These are phyloP conservation scores for Euclidia mi DNA, from an alignment of 2,888 invertebrate genomes.

Conservation along the genomic window DNA sequence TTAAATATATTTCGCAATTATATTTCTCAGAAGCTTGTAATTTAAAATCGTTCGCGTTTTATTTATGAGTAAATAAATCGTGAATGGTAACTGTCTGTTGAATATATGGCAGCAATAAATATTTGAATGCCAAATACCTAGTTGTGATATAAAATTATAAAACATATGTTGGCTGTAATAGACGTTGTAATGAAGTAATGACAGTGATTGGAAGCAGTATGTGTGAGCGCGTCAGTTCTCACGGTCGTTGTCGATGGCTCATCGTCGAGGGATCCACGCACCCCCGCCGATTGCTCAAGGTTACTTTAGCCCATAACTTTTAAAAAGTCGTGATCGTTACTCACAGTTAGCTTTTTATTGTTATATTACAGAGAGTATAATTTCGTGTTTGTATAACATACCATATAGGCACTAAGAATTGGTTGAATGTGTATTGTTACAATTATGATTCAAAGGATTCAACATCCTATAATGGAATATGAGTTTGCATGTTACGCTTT, in stretches of 20 bases:
- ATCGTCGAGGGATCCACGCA: conserved; percentile 37
- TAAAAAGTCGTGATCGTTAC: too few species aligned
- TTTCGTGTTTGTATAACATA: too few species aligned
- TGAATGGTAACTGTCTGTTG: neutral
- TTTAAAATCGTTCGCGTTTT: conserved; percentile 48
- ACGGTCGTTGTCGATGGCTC: conserved; percentile 47
- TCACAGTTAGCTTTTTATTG: too few species aligned
- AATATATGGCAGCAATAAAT: conserved; percentile 11
- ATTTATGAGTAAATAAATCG: conserved; percentile 19
- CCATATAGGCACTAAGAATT: too few species aligned
- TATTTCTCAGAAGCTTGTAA: conserved; percentile 28
- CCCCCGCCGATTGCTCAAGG: conserved; percentile 34
- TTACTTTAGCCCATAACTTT: conserved; percentile 22
- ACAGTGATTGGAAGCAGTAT: conserved; percentile 28
- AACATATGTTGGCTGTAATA: conserved; percentile 25
- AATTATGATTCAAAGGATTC: too few species aligned
- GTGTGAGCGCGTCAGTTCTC: conserved; percentile 38
- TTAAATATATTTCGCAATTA: conserved; percentile 44
- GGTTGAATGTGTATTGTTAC: too few species aligned
- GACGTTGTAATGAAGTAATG: conserved; percentile 43
- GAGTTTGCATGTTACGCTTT: too few species aligned
- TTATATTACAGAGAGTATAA: too few species aligned
- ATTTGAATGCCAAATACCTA: conserved; percentile 17
- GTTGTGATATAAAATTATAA: conserved; percentile 20
- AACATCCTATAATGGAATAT: too few species aligned